Evolutionary conservation across 2,113 vertebrate genomes (phyloP).

Genomic region (Orthochromis malagaraziensis): DNA sequence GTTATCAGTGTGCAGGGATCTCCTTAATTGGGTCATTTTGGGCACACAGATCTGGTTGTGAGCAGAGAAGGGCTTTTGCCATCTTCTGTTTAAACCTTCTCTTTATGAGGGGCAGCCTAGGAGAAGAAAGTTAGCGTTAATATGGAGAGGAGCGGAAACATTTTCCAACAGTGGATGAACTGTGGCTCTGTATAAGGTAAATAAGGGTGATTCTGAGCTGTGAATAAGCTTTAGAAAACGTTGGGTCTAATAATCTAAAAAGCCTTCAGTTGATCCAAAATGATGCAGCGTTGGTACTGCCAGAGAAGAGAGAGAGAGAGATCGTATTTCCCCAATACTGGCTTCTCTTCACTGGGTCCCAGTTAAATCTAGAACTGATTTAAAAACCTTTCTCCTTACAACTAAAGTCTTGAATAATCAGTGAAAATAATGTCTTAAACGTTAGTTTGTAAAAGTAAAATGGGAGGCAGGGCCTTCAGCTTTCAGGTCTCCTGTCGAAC

Average conservation of each 20-base stretch:
- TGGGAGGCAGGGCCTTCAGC: not conserved
- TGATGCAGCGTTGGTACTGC: not conserved
- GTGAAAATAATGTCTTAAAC: not conserved
- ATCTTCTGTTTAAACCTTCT: not conserved
- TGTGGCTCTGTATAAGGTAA: not conserved
- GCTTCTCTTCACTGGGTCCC: not conserved
- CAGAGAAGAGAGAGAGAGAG: not conserved
- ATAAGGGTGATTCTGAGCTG: not conserved
- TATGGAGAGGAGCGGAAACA: rapidly evolving
- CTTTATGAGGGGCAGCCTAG: not conserved
- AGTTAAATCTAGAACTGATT: not conserved
- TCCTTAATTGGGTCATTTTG: not conserved
- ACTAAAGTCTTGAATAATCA: not conserved
- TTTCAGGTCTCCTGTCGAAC: not conserved
- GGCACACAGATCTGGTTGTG: not conserved
- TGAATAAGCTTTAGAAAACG: not conserved
- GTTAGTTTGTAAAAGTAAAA: not conserved
- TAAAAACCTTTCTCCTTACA: not conserved
- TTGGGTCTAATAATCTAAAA: not conserved
- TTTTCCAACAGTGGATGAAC: not conserved
- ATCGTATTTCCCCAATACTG: not conserved
- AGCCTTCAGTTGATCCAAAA: not conserved
- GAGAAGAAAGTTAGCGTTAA: not conserved
- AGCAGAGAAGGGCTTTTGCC: not conserved
- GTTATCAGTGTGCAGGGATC: not conserved